phyloP scores from a whole-genome alignment of 1,140 invertebrate species.

The Ectropis grisescens region DNA sequence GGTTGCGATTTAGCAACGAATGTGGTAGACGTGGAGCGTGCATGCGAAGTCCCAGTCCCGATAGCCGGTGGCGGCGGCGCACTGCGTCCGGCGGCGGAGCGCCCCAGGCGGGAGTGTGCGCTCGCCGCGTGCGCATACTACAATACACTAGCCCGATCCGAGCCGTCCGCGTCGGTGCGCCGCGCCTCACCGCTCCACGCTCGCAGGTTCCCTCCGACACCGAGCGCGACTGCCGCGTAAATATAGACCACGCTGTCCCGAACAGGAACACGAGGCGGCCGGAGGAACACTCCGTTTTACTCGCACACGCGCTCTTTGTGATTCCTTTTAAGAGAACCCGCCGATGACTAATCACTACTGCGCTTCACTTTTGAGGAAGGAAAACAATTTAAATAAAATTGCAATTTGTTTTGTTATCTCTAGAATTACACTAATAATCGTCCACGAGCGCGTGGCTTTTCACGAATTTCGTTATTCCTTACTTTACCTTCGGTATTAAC shows the following conservation, averaged over 20 bases:
- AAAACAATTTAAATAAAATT: no score
- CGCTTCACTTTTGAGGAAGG: no score
- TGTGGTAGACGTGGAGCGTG: background rate
- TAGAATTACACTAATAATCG: no score
- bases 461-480: no score
- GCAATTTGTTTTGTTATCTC: no score
- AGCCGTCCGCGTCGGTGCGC: no score
- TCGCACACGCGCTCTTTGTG: slow-evolving; percentile 20
- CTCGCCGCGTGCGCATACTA: slow-evolving; percentile 12
- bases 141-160: no score
- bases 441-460: no score
- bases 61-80: slow-evolving; percentile 16
- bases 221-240: slow-evolving; percentile 53
- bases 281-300: slow-evolving; percentile 22
- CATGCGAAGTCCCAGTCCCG: slow-evolving; percentile 7
- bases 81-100: slow-evolving; percentile 19
- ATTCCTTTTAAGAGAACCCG: background rate
- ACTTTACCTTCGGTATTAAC: no score
- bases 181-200: no score
- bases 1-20: slow-evolving; percentile 19
- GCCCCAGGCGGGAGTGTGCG: slow-evolving; percentile 29
- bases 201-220: slow-evolving; percentile 32
- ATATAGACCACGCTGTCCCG: slow-evolving; percentile 58
- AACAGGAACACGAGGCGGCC: slow-evolving; percentile 52
- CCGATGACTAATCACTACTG: background rate